Base-by-base conservation (phyloP, 2,797 vertebrate species). In the Anguilla megastoma region DNA sequence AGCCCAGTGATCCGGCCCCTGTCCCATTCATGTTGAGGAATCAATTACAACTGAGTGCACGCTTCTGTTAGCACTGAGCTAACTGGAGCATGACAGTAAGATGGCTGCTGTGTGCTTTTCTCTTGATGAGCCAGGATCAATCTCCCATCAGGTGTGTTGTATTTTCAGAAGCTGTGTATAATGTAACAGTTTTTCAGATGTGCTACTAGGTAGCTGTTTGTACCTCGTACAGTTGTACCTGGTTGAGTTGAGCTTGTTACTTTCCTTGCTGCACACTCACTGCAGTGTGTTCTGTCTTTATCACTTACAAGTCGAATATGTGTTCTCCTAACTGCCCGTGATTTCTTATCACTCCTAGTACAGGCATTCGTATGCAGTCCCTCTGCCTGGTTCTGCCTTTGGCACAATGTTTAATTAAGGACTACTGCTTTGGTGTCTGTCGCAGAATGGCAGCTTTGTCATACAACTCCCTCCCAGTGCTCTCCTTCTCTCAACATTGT, bases 11-110 rank as follows among this genome's bases (percentile, higher is more conserved):
- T 12, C 69, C 27, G 0, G 74, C 52, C 71, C 74, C 21, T 52
- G 60, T 45, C 12, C 56, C 74, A 33, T 86, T 82, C 85, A 27
- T 60, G 58, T 85, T 41, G 18, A 63, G 85, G 74, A 69, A 36
- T 84, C 85, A 71, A 33, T 27, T 41, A 84, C 58, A 80, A 33
- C 30, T 79, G 24, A 54, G 21, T 10, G 45, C 50, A 6, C n/a
- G 48, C 80, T n/a, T 83, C 41, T 27, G 48, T 83, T 21, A 52
- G 48, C 24, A n/a, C 18, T n/a, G 16, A 83, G 80, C 80, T 52
- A 83, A 83, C 80, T 45, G 86, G 74, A 63, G 74, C 74, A 1
- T 76, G 74, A 41, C 30, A 41, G n/a, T 74, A 30, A 74, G 69
- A 12, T 36, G 69, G 27, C 30, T 30, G 69, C 8, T 16, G 69